Conservation (phyloP, 2,113 vertebrate genomes). For the Lagopus leucura region DNA sequence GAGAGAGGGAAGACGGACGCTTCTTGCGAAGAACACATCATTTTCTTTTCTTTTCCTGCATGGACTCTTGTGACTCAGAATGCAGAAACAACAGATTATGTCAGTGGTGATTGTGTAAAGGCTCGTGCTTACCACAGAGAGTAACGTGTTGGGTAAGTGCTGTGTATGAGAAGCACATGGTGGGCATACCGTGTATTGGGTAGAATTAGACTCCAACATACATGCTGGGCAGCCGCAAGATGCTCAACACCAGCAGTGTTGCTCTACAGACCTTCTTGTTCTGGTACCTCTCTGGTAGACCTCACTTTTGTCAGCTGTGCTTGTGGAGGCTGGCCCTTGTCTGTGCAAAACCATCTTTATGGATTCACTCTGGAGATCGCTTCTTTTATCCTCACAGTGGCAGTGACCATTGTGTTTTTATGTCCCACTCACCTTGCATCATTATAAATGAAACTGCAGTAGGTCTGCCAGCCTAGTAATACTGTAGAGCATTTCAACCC, state of each 20-base stretch:
- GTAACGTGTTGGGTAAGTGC: no score
- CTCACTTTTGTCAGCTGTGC: neutral
- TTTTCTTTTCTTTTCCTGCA: neutral
- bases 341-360: neutral
- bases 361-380: neutral
- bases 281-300: neutral
- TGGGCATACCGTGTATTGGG: no score
- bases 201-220: neutral
- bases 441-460: conserved; percentile 6
- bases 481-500: conserved; percentile 15
- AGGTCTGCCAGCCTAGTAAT: conserved; percentile 38
- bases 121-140: neutral
- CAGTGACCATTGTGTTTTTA: neutral
- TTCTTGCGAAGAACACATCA: neutral
- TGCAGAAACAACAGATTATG: no score
- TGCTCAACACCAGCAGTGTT: neutral
- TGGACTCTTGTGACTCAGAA: rapidly evolving
- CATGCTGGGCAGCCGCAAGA: neutral
- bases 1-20: neutral
- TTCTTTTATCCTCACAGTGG: neutral
- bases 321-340: neutral
- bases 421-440: neutral
- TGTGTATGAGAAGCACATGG: rapidly evolving
- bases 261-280: neutral
- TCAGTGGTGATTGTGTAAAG: neutral